Base-by-base conservation (phyloP, 23 tunicate genomes). In the Halocynthia aurantium region DNA sequence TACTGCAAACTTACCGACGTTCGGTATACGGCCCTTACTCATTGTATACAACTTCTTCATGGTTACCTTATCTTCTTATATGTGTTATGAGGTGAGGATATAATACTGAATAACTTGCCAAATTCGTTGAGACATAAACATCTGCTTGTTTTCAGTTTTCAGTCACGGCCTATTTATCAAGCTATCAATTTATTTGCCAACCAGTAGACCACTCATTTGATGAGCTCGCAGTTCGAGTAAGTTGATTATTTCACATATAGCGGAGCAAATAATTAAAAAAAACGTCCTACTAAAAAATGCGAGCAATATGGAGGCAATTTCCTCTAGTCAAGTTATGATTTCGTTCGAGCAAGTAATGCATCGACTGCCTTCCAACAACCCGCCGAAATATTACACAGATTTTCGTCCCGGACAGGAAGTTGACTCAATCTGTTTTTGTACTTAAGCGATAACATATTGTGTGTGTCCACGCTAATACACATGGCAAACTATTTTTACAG, bases 181-280 rank as follows among this genome's bases (percentile, higher is more conserved):
- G 83, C n/a, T 82, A 87, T 80, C 82, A 72, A 53, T 53, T 87
- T 51, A 17, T 57, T 13, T 87, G 93, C 51, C 93, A 87, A 71
- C 86, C 93, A 0, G 93, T 87, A 17, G 83, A 82, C 53, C 82
- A 61, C 64, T 53, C 76, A 0, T 7, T 7, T 7, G 19, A 75
- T 69, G 83, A 86, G 11, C 70, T 82, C 19, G 83, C 93, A 6
- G 50, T 87, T 15, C 64, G 93, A 80, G 93, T 87, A 79, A 85
- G 90, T 15, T 13, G 1, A 13, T 15, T 58, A 13, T 1, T 4
- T 2, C 63, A 58, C 4, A 31, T 31, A 31, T 31, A 31, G 44
- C 44, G 44, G 44, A 31, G 44, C 1, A 4, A 31, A 31, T 31
- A 31, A 0, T 31, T 31, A 1, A 31, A 31, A n/a, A 31, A 31